Evolutionary conservation across 2,113 vertebrate genomes (phyloP), one percentile per base, ranked within the genome.

Genomic region (Percina caprodes): DNA sequence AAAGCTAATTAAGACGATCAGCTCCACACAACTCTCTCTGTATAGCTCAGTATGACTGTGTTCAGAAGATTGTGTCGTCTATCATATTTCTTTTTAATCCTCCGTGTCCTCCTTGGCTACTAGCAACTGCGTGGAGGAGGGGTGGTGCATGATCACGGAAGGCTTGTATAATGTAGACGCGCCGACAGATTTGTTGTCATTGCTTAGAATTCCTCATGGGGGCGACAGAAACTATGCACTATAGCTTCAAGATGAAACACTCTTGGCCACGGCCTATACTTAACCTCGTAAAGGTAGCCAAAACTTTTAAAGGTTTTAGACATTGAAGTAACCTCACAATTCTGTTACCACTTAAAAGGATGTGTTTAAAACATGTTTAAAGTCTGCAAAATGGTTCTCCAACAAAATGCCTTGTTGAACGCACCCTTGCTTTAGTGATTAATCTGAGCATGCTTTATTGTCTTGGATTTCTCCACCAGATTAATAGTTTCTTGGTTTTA

Each of bases 381-480:
- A 30, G 56, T 81, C 13, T 69, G 46, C 60, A 51, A 5, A 77
- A 55, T 68, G 78, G 69, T 84, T 86, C 76, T 75, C 69, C 30
- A 23, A 51, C 74, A 62, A 68, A 83, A 78, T 1, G 59, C 54
- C 26, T 67, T 81, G 82, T 80, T 77, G 82, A 90, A 84, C 56
- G 68, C 80, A 78, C 39, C 45, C 35, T 48, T 24, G 84, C 78
- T 81, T 83, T 71, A 72, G 63, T 45, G 30, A 46, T 51, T 65
- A 42, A 74, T 84, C 91, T 86, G 85, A 86, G 91, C 89, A 92
- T 92, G 90, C 86, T 89, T 75, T 77, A 61, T 56, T 6, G 74
- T 90, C 61, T 79, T 82, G 72, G 75, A 67, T 76, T 86, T 77
- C 76, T 73, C 69, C 42, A 42, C 60, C 71, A 51, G 68, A 86